A percentile compares a stretch with the other conserved stretches of the same genome.
Evolutionary conservation across 2,888 invertebrate species (phyloP).

Genomic region (Neoaliturus tenellus): DNA sequence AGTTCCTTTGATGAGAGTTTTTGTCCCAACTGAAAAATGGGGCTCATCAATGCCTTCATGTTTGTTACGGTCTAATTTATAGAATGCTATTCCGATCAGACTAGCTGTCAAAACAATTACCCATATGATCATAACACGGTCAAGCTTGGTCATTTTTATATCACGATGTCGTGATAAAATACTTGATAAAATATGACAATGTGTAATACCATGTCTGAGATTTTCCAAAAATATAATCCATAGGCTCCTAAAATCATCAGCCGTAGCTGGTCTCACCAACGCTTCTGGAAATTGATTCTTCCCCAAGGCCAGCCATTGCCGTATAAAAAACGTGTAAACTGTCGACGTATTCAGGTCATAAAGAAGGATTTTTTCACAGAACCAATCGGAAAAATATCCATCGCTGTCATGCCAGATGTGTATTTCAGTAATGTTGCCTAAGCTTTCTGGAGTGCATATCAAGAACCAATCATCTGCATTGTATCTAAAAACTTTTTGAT

Average conservation of each 20-base stretch:
- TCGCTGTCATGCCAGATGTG: slow-evolving; percentile 7
- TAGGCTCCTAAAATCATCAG: neutral
- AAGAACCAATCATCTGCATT: neutral
- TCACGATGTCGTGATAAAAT: neutral
- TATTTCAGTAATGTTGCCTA: neutral
- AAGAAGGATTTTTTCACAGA: neutral
- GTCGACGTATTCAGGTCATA: neutral
- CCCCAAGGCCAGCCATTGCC: neutral
- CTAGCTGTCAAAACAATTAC: neutral
- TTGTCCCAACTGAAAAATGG: neutral
- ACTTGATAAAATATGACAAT: neutral
- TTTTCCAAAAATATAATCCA: neutral
- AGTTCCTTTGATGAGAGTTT: neutral
- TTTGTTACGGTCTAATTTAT: neutral
- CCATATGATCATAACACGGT: neutral
- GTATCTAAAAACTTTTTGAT: neutral
- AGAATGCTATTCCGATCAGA: neutral
- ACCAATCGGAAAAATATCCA: neutral
- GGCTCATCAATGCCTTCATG: neutral
- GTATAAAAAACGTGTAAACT: neutral
- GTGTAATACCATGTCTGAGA: neutral
- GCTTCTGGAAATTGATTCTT: neutral
- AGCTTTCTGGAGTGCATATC: neutral
- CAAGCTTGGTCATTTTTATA: neutral
- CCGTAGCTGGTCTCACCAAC: neutral